Conservation (phyloP, 2,113 vertebrate species). For the Cygnus atratus region DNA sequence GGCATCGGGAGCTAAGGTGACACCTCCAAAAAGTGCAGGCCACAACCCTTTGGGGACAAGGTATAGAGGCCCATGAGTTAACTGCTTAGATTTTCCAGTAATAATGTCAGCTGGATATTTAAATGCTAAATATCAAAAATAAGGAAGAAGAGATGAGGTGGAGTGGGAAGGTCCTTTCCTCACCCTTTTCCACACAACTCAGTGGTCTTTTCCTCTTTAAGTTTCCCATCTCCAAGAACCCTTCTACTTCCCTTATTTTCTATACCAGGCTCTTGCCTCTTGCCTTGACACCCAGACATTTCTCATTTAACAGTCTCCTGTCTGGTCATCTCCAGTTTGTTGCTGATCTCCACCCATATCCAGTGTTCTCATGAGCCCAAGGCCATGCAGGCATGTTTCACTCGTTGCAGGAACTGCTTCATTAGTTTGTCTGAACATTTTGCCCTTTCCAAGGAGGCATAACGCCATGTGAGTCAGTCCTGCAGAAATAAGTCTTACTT, state of each 20-base stretch:
- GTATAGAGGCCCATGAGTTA: background rate
- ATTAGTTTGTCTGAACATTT: conserved; percentile 63
- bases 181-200: background rate
- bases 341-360: conserved; percentile 9
- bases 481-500: background rate
- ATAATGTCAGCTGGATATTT: background rate
- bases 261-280: background rate
- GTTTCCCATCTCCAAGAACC: accelerated
- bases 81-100: background rate
- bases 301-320: background rate
- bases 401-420: background rate
- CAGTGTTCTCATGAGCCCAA: background rate
- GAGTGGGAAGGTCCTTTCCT: background rate
- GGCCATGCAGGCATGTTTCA: background rate
- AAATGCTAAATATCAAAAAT: background rate
- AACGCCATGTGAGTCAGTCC: conserved; percentile 46
- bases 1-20: background rate
- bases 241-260: background rate
- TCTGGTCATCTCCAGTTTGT: background rate
- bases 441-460: conserved; percentile 11
- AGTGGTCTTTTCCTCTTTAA: background rate
- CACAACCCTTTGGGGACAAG: background rate
- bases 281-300: background rate
- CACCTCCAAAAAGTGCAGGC: background rate
- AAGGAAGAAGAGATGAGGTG: background rate